Percentiles rank a stretch among this genome's conserved stretches.
These are phyloP conservation scores for Poeciliopsis infans DNA, from an alignment of 2,797 vertebrate species.

Conservation along the genomic window DNA sequence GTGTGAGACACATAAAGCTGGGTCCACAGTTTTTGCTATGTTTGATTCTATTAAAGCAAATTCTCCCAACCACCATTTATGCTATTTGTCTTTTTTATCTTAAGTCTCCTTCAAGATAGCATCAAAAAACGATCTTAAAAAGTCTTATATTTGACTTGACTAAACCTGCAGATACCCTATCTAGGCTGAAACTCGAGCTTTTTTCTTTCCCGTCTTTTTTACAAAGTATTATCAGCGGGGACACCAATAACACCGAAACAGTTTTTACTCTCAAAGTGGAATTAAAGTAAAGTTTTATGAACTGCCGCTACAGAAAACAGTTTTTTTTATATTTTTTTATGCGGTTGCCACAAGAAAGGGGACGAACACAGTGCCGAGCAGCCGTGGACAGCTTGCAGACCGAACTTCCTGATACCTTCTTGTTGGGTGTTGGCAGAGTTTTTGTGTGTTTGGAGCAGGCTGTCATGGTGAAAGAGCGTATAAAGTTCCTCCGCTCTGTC, in stretches of 20 bases:
- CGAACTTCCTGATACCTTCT: background rate
- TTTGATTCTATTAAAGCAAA: background rate
- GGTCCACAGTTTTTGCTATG: no score
- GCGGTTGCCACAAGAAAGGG: background rate
- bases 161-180: background rate
- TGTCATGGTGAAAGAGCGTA: conserved; percentile 73
- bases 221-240: background rate
- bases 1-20: no score
- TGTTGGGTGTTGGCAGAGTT: conserved; percentile 53
- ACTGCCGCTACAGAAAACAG: background rate
- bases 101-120: background rate
- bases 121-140: background rate
- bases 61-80: background rate
- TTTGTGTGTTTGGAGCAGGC: conserved; percentile 73
- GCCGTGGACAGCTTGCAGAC: background rate
- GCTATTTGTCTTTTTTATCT: background rate
- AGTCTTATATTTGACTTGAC: background rate
- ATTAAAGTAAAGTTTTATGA: background rate
- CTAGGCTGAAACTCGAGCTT: background rate
- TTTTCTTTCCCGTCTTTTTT: background rate
- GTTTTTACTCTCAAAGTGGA: background rate
- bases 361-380: background rate
- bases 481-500: conserved; percentile 64
- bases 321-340: background rate
- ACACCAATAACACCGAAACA: background rate